Conservation (phyloP, 64 coral and sea anemone genomes). For the Platygyra sinensis region DNA sequence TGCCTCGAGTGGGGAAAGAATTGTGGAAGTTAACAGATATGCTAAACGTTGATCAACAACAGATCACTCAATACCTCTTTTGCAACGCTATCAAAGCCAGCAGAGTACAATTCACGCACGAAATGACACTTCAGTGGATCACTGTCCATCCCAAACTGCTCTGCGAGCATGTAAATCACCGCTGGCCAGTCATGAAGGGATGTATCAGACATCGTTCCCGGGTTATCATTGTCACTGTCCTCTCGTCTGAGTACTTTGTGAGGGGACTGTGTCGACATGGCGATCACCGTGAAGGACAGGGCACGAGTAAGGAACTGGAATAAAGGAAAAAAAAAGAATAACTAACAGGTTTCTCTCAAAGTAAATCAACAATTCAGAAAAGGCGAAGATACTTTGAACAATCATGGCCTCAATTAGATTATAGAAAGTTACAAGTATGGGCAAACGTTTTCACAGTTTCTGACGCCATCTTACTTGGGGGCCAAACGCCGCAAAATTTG, state of each 20-base stretch:
- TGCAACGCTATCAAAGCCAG: conserved; percentile 69
- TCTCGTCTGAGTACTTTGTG: conserved; percentile 13
- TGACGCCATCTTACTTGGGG: no score
- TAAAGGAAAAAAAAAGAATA: neutral
- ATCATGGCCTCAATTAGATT: no score
- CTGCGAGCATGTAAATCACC: conserved; percentile 67
- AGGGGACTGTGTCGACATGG: conserved; percentile 16
- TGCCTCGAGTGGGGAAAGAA: no score
- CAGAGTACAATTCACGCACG: conserved; percentile 78
- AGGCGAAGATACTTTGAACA: no score
- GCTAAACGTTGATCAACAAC: neutral
- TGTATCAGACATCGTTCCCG: neutral
- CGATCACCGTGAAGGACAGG: conserved; percentile 55
- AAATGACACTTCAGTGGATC: conserved; percentile 71
- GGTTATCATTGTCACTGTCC: conserved; percentile 25
- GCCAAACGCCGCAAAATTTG: no score
- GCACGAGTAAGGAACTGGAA: conserved; percentile 74
- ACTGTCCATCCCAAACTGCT: conserved; percentile 77
- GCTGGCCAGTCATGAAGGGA: conserved; percentile 67
- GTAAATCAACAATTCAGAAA: no score
- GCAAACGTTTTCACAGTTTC: no score
- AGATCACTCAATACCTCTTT: conserved; percentile 59
- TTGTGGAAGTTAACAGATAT: no score
- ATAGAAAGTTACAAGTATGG: no score
- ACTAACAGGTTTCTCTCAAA: no score